phyloP scores from a whole-genome alignment of 2,113 vertebrate species.

The Fregata magnificens region DNA sequence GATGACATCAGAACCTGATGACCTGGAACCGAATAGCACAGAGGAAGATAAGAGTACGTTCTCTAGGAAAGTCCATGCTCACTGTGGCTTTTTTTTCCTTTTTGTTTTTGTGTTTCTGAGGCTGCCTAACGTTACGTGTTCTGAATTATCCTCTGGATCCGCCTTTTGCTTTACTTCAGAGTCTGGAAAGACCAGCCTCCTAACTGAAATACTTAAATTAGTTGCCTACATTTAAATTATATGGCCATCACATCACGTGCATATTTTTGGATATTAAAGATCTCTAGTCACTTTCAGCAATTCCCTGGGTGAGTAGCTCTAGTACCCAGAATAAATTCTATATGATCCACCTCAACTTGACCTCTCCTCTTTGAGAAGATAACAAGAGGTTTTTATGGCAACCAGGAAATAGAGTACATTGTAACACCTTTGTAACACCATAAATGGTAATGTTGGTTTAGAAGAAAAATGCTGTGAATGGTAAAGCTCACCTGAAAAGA shows the following conservation, averaged over 20 bases:
- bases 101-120: background rate
- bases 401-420: background rate
- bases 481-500: background rate
- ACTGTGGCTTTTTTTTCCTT: background rate
- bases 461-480: background rate
- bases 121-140: background rate
- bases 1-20: background rate
- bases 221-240: background rate
- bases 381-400: background rate
- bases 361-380: background rate
- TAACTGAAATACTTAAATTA: background rate
- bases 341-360: background rate
- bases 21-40: background rate
- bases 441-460: background rate
- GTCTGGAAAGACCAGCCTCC: background rate
- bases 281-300: background rate
- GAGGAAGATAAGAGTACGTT: background rate
- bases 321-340: background rate
- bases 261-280: background rate
- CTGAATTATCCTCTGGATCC: background rate
- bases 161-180: background rate
- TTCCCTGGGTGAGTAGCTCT: background rate
- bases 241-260: accelerated
- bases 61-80: background rate
- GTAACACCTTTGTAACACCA: background rate